Percentiles rank a stretch among this genome's conserved stretches.
Conservation (phyloP, 2,888 invertebrate species). For the Laothoe populi region DNA sequence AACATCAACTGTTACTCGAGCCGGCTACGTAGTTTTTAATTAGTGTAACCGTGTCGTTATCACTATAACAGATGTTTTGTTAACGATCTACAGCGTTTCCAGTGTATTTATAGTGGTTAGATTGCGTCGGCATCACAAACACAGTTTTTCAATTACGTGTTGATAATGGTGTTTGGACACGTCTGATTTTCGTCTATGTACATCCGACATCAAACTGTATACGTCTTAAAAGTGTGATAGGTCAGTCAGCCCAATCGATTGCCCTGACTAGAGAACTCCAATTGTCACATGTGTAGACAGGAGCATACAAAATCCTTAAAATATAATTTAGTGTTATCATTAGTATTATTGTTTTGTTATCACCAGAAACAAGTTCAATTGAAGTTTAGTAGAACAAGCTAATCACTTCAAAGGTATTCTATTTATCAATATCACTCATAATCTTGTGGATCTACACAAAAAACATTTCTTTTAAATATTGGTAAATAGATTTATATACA, state of each 20-base stretch:
- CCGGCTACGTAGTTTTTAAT: constrained; percentile 38
- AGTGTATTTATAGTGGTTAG: constrained; percentile 37
- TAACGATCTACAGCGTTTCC: constrained; percentile 34
- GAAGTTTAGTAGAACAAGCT: no score
- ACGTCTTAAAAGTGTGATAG: background rate
- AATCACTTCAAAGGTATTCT: no score
- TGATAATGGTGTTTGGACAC: background rate
- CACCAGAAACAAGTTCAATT: no score
- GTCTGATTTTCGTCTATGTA: background rate
- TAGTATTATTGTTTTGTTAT: no score
- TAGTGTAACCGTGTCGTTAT: constrained; percentile 39
- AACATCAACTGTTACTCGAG: constrained; percentile 25
- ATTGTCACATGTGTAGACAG: no score
- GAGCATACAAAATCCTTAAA: no score
- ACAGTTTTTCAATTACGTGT: constrained; percentile 22
- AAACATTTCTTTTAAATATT: no score
- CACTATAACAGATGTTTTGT: constrained; percentile 54
- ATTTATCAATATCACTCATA: no score
- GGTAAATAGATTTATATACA: no score
- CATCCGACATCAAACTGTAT: background rate
- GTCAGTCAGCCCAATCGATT: background rate
- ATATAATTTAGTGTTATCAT: no score
- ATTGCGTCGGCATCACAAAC: constrained; percentile 31
- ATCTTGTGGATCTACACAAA: no score
- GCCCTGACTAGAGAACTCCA: no score